phyloP scores from a whole-genome alignment of 2,797 vertebrate genomes.

The Telmatherina bonti region DNA sequence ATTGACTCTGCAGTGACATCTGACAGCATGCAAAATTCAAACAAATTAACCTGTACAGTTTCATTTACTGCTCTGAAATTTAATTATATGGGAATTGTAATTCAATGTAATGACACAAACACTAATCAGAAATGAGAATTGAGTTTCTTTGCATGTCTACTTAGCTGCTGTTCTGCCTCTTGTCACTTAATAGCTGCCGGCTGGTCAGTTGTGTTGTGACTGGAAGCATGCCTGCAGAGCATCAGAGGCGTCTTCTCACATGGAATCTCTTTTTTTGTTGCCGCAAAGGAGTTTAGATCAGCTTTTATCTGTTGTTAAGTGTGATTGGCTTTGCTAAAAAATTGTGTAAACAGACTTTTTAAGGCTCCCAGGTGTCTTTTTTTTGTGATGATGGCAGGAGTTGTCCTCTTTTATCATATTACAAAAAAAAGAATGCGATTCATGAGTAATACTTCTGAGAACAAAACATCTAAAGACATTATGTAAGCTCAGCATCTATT shows the following conservation, averaged over 20 bases:
- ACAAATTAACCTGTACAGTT: conserved; percentile 42
- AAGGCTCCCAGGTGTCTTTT: background rate
- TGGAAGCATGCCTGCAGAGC: background rate
- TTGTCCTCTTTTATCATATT: background rate
- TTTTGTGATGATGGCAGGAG: conserved; percentile 6
- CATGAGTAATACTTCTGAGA: conserved; percentile 9
- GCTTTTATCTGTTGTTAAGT: conserved; percentile 22
- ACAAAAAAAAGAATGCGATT: background rate
- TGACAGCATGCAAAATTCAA: conserved; percentile 38
- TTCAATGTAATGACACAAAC: conserved; percentile 17
- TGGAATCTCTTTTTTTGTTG: conserved; percentile 8
- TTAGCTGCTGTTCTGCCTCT: background rate
- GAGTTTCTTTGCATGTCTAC: background rate
- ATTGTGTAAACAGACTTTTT: conserved; percentile 10
- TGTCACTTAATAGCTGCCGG: conserved; percentile 25
- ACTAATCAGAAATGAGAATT: background rate
- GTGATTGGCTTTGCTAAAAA: conserved; percentile 35
- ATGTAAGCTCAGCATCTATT: conserved; percentile 27
- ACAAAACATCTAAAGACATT: conserved; percentile 2
- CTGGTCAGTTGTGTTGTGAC: conserved; percentile 24
- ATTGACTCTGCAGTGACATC: conserved; percentile 17
- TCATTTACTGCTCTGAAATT: conserved; percentile 21
- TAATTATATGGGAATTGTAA: conserved; percentile 21
- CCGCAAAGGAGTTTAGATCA: conserved; percentile 11
- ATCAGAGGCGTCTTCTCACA: conserved; percentile 5